A percentile compares a stretch with the other conserved stretches of the same genome.
phyloP scores from a whole-genome alignment of 2,888 invertebrate genomes.

The Ormyrus rosae region DNA sequence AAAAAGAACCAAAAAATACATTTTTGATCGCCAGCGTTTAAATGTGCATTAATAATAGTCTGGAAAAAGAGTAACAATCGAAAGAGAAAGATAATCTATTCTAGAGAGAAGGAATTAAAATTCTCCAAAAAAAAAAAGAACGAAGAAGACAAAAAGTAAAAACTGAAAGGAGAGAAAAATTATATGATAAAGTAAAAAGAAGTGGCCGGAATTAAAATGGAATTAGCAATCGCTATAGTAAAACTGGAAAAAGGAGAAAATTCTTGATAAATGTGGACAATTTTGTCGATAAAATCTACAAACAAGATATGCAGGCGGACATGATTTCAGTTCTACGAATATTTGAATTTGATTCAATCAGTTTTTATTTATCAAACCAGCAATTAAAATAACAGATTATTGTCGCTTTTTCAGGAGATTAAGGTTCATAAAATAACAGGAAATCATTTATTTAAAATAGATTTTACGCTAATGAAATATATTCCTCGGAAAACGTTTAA shows the following conservation, averaged over 20 bases:
- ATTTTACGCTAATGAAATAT: no score
- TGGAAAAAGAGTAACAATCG: slow-evolving; percentile 12
- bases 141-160: slow-evolving; percentile 18
- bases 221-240: slow-evolving; percentile 41
- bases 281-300: slow-evolving; percentile 11
- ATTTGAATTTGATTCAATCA: no score
- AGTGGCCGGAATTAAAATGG: slow-evolving; percentile 42
- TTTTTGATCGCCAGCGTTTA: slow-evolving; percentile 52
- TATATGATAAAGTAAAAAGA: slow-evolving; percentile 37
- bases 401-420: no score
- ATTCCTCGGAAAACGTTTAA: no score
- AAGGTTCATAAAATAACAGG: no score
- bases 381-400: no score
- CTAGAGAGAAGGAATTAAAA: slow-evolving; percentile 41
- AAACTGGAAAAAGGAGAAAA: slow-evolving; percentile 16
- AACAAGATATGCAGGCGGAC: not conserved
- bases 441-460: no score
- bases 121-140: slow-evolving; percentile 35
- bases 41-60: slow-evolving; percentile 53
- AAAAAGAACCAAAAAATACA: slow-evolving; percentile 40
- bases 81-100: slow-evolving; percentile 40
- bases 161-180: slow-evolving; percentile 48
- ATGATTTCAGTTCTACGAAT: no score
- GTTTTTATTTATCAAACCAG: no score
- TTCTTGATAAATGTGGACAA: slow-evolving; percentile 23